These are phyloP conservation scores for Drosophila tsacasi DNA, from an alignment of 1,140 invertebrate genomes.

Conservation along the genomic window DNA sequence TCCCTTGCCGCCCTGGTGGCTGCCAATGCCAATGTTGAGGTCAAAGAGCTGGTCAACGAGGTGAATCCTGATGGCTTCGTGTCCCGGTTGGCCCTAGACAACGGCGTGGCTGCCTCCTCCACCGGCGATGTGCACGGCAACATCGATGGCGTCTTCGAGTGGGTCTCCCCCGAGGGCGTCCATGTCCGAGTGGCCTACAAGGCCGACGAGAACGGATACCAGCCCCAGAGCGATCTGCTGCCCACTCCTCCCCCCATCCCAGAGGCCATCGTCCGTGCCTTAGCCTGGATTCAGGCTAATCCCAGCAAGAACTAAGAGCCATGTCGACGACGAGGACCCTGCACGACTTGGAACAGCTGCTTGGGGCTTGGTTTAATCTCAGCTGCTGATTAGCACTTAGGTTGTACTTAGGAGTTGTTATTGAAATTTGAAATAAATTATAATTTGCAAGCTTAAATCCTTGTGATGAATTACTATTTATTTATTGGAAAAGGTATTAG, in stretches of 20 bases:
- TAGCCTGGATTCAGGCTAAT: slow-evolving; percentile 85
- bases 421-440: slow-evolving; percentile 30
- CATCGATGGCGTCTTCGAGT: slow-evolving; percentile 65
- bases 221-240: slow-evolving; percentile 85
- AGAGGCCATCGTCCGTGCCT: slow-evolving; percentile 52
- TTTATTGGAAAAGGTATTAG: background rate
- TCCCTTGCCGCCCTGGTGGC: slow-evolving; percentile 36
- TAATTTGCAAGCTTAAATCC: slow-evolving; percentile 7
- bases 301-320: slow-evolving; percentile 44
- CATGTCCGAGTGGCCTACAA: slow-evolving; percentile 86
- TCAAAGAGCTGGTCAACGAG: slow-evolving; percentile 59
- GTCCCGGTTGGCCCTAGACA: slow-evolving; percentile 86
- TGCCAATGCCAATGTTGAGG: slow-evolving; percentile 63
- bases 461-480: background rate
- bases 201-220: slow-evolving; percentile 88
- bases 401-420: slow-evolving; percentile 7
- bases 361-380: background rate
- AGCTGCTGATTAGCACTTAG: slow-evolving; percentile 16
- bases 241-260: slow-evolving; percentile 78
- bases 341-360: slow-evolving; percentile 13
- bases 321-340: background rate
- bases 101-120: slow-evolving; percentile 87
- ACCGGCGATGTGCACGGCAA: slow-evolving; percentile 84
- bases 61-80: slow-evolving; percentile 85
- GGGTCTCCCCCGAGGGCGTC: slow-evolving; percentile 83